Percentiles rank a stretch among this genome's conserved stretches.
phyloP scores from a whole-genome alignment of 2,113 vertebrate genomes.

The Clarias magur region DNA sequence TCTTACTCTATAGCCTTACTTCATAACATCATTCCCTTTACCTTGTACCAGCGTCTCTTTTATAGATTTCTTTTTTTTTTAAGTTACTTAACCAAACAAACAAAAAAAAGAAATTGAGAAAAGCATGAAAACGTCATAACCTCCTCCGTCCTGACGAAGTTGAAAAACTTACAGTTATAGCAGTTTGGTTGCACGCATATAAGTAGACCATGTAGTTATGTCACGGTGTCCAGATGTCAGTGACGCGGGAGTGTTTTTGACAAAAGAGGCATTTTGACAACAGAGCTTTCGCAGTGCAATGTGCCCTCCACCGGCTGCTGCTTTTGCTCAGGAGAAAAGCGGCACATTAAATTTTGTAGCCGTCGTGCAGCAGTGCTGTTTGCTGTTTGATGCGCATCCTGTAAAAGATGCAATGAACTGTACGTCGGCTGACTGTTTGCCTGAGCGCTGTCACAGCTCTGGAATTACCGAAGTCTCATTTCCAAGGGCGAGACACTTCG shows the following conservation, averaged over 20 bases:
- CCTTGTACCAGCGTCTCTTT: no score
- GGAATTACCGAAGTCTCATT: conserved; percentile 9
- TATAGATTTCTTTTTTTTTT: no score
- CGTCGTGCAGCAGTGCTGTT: background rate
- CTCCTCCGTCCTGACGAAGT: no score
- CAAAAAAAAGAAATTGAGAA: no score
- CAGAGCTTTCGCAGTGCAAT: background rate
- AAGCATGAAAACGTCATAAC: no score
- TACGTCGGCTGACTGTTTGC: background rate
- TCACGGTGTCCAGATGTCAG: background rate
- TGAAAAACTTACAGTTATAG: no score
- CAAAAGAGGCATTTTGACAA: background rate
- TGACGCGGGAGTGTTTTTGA: background rate
- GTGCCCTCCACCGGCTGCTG: background rate
- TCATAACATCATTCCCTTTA: no score
- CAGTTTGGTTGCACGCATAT: background rate
- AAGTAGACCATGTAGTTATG: background rate
- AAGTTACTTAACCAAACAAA: no score
- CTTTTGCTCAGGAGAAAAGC: background rate
- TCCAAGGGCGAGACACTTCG: background rate
- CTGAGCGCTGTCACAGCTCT: background rate
- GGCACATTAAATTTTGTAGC: background rate
- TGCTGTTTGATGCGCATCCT: background rate
- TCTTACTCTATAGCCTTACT: background rate
- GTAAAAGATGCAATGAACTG: background rate